These are phyloP conservation scores for Andrena bicolor DNA, from an alignment of 2,888 invertebrate species.

Conservation along the genomic window DNA sequence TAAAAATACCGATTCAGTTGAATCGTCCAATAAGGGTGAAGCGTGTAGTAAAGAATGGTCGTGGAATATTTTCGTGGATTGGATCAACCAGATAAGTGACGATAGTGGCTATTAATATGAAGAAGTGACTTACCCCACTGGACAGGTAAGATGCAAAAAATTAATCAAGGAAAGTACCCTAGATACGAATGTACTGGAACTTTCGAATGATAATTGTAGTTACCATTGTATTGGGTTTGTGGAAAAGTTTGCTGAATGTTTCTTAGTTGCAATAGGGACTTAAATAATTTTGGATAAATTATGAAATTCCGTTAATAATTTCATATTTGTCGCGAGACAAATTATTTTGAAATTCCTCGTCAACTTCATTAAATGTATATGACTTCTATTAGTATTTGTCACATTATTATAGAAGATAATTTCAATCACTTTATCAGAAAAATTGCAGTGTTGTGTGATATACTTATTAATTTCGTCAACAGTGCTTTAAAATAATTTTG, in stretches of 20 bases:
- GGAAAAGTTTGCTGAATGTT: conserved; percentile 7
- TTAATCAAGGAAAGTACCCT: conserved; percentile 5
- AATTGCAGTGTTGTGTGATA: too few species aligned
- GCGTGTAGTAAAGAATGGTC: not conserved
- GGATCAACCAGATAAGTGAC: conserved; percentile 28
- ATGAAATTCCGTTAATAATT: not conserved
- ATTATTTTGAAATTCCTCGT: too few species aligned
- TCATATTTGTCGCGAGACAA: too few species aligned
- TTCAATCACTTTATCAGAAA: too few species aligned
- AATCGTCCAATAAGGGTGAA: not conserved
- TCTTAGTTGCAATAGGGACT: not conserved
- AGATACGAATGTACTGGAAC: not conserved
- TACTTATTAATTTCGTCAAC: too few species aligned
- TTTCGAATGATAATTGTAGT: not conserved
- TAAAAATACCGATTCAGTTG: not conserved
- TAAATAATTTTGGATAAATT: not conserved
- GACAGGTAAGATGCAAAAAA: conserved; percentile 15
- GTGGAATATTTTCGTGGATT: not conserved
- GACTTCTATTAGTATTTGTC: not conserved
- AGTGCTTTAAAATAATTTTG: too few species aligned
- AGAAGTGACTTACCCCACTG: conserved; percentile 42
- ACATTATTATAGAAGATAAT: not conserved
- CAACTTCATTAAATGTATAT: not conserved
- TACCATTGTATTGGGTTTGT: not conserved
- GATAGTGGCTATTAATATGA: not conserved